phyloP scores from a whole-genome alignment of 2,113 vertebrate species.

The Myxocyprinus asiaticus region DNA sequence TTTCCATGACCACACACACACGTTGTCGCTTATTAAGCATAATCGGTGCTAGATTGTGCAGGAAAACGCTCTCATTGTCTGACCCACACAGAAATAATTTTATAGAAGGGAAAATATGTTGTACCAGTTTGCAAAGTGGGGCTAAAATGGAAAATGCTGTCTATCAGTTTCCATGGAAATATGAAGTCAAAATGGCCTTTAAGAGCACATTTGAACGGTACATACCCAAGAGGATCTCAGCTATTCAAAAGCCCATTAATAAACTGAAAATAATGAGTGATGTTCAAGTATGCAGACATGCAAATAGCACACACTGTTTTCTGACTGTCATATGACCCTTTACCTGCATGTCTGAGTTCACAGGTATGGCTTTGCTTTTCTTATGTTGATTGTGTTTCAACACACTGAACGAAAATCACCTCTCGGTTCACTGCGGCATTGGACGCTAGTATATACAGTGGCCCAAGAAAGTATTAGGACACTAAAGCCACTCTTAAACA shows the following conservation, averaged over 20 bases:
- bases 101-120: neutral
- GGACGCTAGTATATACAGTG: neutral
- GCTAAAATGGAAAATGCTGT: too few relatives aligned
- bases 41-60: too few relatives aligned
- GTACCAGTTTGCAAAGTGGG: neutral
- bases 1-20: too few relatives aligned
- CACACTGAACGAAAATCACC: neutral
- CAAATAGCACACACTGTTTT: neutral
- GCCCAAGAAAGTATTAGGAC: too few relatives aligned
- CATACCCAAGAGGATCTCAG: neutral
- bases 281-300: slow-evolving; percentile 12
- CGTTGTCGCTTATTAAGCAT: too few relatives aligned
- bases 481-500: too few relatives aligned
- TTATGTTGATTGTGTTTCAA: slow-evolving; percentile 21
- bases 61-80: neutral
- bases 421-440: neutral
- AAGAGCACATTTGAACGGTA: neutral
- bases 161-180: slow-evolving; percentile 1
- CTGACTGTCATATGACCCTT: slow-evolving; percentile 13
- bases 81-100: neutral
- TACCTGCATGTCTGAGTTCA: slow-evolving; percentile 17
- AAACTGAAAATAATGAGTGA: neutral
- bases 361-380: neutral
- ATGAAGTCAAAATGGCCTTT: neutral
- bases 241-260: neutral